Conservation (phyloP, 2,888 invertebrate species). For the Biston betularia region DNA sequence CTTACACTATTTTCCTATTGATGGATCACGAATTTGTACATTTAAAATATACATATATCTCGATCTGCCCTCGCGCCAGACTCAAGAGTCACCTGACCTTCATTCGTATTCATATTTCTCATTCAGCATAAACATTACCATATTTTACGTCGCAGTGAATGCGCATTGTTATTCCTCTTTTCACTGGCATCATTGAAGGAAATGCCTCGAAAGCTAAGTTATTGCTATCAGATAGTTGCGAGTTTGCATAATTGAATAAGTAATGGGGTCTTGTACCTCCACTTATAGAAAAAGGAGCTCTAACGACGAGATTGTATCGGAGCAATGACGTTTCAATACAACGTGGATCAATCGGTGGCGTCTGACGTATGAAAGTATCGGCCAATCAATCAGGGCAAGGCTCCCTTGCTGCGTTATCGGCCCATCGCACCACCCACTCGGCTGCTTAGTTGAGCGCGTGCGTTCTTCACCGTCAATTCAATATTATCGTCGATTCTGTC, state of each 20-base stretch:
- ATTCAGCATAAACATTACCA: constrained; percentile 55
- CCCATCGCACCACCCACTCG: constrained; percentile 57
- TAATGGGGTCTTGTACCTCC: constrained; percentile 65
- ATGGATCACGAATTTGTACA: constrained; percentile 72
- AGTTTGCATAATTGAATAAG: constrained; percentile 81
- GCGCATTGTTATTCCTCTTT: constrained; percentile 67
- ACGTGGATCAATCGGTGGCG: constrained; percentile 69
- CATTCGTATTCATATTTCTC: constrained; percentile 59
- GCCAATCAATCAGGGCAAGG: constrained; percentile 60
- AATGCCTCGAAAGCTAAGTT: constrained; percentile 63
- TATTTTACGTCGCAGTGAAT: constrained; percentile 59
- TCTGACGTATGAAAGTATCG: constrained; percentile 62
- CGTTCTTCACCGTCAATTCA: constrained; percentile 30
- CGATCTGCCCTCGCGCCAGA: constrained; percentile 59
- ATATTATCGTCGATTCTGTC: constrained; percentile 5
- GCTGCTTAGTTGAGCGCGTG: constrained; percentile 55
- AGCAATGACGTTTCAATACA: constrained; percentile 83
- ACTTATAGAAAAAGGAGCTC: constrained; percentile 63
- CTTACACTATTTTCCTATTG: constrained; percentile 67
- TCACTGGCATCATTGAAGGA: constrained; percentile 64
- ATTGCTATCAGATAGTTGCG: constrained; percentile 71
- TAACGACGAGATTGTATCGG: constrained; percentile 82
- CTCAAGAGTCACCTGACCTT: constrained; percentile 48
- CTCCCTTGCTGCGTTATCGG: constrained; percentile 54
- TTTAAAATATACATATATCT: constrained; percentile 59